A percentile compares a stretch with the other conserved stretches of the same genome.
These are phyloP conservation scores for Aphidius ervi DNA, from an alignment of 1,140 invertebrate species.

Conservation along the genomic window DNA sequence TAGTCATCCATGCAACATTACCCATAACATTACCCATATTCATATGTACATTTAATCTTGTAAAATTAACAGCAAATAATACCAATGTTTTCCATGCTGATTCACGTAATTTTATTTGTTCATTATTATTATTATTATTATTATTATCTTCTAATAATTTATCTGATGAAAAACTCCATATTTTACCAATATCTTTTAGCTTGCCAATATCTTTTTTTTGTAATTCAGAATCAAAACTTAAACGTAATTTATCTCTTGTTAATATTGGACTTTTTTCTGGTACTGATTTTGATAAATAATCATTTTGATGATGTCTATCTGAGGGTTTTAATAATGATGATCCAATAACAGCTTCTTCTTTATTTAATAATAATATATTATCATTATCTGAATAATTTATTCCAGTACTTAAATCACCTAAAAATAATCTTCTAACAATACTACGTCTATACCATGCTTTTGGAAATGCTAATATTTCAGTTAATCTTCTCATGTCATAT, in stretches of 20 bases:
- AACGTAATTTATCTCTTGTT: conserved; percentile 54
- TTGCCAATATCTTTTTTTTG: conserved; percentile 42
- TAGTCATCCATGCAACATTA: conserved; percentile 91
- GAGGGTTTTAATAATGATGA: conserved; percentile 45
- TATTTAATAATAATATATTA: conserved; percentile 39
- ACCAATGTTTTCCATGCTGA: conserved; percentile 92
- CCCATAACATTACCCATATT: conserved; percentile 99
- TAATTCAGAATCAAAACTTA: conserved; percentile 55
- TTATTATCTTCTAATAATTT: conserved; percentile 33
- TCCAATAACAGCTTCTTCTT: conserved; percentile 39
- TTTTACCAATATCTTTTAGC: conserved; percentile 54
- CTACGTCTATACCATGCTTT: conserved; percentile 96
- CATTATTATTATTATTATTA: conserved; percentile 32
- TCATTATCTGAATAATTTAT: conserved; percentile 55
- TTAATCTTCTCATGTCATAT: conserved; percentile 96
- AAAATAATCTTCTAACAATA: conserved; percentile 86
- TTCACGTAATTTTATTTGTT: conserved; percentile 55
- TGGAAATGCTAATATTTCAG: conserved; percentile 95
- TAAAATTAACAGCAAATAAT: conserved; percentile 92
- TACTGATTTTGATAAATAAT: conserved; percentile 44
- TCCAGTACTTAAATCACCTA: conserved; percentile 77
- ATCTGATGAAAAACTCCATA: conserved; percentile 51
- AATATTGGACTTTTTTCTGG: conserved; percentile 51
- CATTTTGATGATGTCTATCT: conserved; percentile 35
- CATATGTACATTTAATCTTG: conserved; percentile 92